Conservation (phyloP, 2,113 vertebrate species). For the Lipophrys pholis region DNA sequence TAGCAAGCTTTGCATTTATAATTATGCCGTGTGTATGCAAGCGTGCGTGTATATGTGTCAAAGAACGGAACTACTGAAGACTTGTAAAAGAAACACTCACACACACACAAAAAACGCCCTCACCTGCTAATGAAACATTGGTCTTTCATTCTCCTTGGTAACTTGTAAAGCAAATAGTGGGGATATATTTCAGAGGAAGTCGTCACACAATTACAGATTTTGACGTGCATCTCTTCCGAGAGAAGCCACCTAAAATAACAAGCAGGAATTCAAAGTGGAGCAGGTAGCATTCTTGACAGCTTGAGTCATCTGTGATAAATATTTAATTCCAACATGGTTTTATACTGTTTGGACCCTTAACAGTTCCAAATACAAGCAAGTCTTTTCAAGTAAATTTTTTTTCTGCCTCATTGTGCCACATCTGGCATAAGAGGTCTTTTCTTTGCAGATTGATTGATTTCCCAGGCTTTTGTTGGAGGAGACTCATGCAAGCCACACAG, state of each 20-base stretch:
- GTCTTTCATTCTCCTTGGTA: slow-evolving; percentile 75
- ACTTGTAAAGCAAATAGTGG: slow-evolving; percentile 78
- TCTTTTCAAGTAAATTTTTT: slow-evolving; percentile 61
- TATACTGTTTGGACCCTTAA: slow-evolving; percentile 41
- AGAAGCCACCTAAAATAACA: slow-evolving; percentile 71
- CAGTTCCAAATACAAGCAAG: slow-evolving; percentile 42
- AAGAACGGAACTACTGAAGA: slow-evolving; percentile 88
- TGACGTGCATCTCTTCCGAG: slow-evolving; percentile 43
- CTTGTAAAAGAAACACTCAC: slow-evolving; percentile 69
- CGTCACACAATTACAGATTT: slow-evolving; percentile 49
- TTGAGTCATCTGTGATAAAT: slow-evolving; percentile 68
- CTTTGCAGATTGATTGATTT: slow-evolving; percentile 77
- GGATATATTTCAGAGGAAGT: slow-evolving; percentile 53
- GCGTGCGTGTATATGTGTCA: slow-evolving; percentile 68
- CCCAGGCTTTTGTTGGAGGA: slow-evolving; percentile 70
- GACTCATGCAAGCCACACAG: slow-evolving; percentile 65
- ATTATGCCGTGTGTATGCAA: slow-evolving; percentile 64
- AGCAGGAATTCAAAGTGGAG: slow-evolving; percentile 49
- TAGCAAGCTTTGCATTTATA: slow-evolving; percentile 87
- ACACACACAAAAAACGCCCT: slow-evolving; percentile 61
- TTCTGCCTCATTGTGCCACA: slow-evolving; percentile 66
- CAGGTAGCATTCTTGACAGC: slow-evolving; percentile 61
- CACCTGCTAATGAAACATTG: slow-evolving; percentile 81
- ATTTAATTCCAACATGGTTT: slow-evolving; percentile 52
- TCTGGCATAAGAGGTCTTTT: slow-evolving; percentile 69